Conservation (phyloP, 2,113 vertebrate species). For the Heterotilapia buettikoferi region DNA sequence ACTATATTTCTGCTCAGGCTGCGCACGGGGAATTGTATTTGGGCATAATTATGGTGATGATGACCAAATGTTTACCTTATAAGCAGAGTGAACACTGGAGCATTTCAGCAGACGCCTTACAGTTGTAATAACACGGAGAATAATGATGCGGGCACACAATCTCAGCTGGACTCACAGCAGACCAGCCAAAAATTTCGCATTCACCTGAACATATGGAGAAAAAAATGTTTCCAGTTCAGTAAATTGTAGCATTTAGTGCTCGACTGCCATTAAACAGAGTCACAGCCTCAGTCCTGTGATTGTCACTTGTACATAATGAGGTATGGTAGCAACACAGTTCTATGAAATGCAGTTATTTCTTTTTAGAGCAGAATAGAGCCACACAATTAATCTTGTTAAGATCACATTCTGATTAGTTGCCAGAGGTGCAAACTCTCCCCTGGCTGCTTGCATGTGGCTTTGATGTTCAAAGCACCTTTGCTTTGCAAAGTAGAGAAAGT, state of each 20-base stretch:
- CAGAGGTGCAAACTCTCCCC: not conserved
- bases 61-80: slow-evolving; percentile 60
- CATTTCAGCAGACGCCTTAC: not conserved
- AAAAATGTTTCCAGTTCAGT: not conserved
- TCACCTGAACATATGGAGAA: not conserved
- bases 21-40: slow-evolving; percentile 35
- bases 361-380: not conserved
- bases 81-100: slow-evolving; percentile 32
- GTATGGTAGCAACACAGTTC: not conserved
- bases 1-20: slow-evolving; percentile 35
- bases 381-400: not conserved
- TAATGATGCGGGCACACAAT: slow-evolving; percentile 7
- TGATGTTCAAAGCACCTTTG: not conserved
- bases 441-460: not conserved
- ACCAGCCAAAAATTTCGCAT: not conserved
- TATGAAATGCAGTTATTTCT: not conserved
- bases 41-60: slow-evolving; percentile 57
- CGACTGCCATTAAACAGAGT: not conserved
- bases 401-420: not conserved
- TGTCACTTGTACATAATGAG: not conserved
- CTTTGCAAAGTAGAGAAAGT: not conserved
- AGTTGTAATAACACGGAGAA: slow-evolving; percentile 26
- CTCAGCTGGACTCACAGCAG: slow-evolving; percentile 3
- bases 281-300: not conserved
- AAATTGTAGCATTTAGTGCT: not conserved